A percentile compares a stretch with the other conserved stretches of the same genome.
These are phyloP conservation scores for Calvadosia cruxmelitensis DNA, from an alignment of 30 jellyfish, hydroid and myxozoan genomes.

Conservation along the genomic window DNA sequence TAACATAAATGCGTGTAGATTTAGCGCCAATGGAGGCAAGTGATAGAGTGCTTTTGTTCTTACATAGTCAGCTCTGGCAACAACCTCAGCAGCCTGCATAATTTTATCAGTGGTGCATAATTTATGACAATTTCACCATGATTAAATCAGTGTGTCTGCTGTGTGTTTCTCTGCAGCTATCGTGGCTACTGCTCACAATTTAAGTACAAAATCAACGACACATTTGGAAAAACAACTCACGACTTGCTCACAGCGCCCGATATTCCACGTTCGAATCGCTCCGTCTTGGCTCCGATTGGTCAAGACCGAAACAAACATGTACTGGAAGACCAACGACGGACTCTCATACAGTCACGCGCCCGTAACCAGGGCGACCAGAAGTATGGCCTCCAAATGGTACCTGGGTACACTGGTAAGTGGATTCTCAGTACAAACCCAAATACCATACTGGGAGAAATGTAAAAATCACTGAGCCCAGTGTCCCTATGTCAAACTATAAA, in stretches of 20 bases:
- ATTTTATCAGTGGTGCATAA: too few relatives aligned
- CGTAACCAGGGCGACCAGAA: constrained; percentile 37
- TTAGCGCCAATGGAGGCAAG: too few relatives aligned
- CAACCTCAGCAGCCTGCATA: too few relatives aligned
- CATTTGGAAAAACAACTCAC: constrained; percentile 62
- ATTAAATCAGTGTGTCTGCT: not conserved
- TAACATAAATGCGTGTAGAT: too few relatives aligned
- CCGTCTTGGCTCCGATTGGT: constrained; percentile 42
- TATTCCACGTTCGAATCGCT: constrained; percentile 18
- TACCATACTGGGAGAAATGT: not conserved
- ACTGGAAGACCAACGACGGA: not conserved
- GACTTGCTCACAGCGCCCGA: constrained; percentile 33
- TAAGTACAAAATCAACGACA: constrained; percentile 46
- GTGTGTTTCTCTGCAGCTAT: constrained; percentile 9
- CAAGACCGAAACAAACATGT: not conserved
- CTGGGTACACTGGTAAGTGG: constrained; percentile 46
- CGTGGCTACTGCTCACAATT: constrained; percentile 59
- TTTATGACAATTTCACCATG: too few relatives aligned
- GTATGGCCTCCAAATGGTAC: constrained; percentile 43
- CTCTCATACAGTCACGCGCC: constrained; percentile 11
- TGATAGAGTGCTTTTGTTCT: too few relatives aligned
- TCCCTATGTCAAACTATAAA: too few relatives aligned
- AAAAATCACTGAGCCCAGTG: too few relatives aligned
- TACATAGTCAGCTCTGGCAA: too few relatives aligned
- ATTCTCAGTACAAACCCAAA: not conserved